Base-by-base conservation (phyloP, 2,113 vertebrate genomes). In the Dendrocopos noguchii region DNA sequence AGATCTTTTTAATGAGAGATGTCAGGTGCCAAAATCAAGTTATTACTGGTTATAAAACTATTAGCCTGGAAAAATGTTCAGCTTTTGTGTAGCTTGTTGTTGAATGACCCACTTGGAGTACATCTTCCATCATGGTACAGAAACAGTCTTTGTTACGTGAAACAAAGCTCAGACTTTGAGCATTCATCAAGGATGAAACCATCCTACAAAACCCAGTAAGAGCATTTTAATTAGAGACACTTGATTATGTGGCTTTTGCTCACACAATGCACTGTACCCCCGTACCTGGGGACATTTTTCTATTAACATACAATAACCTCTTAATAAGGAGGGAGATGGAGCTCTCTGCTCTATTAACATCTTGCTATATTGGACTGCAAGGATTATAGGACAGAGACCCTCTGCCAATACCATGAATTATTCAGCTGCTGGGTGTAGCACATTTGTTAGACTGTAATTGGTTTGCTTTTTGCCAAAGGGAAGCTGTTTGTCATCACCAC, bases 401-500 rank as follows among this genome's bases (percentile, higher is more conserved):
- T 63, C 63, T 94, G 89, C 61, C 92, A 94, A 64, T 91, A 80
- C 15, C 13, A 44, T 80, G 84, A 87, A 94, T 91, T 92, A 94
- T 92, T 94, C 74, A 84, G 65, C 70, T 92, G 36, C 75, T 91
- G 63, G 44, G 13, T 76, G 34, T 52, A 88, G 24, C 65, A 50
- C 47, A 22, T 65, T 83, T 87, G 88, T 87, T 72, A 90, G 63
- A 36, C 65, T 83, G 60, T 70, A 85, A 91, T 76, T 68, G 68
- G n/a, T 42, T 95, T 82, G 28, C 39, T 91, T 92, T 15, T 82
- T 68, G 89, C 81, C 77, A 86, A 93, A 86, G 80, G 68, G 79
- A 87, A 88, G 66, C 31, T 87, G 39, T 68, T 97, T 92, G 56
- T 92, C 91, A 84, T 59, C 42, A 31, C 55, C 34, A 88, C 33